Evolutionary conservation across 2,113 vertebrate genomes (phyloP).

Genomic region (Callaeas wilsoni): DNA sequence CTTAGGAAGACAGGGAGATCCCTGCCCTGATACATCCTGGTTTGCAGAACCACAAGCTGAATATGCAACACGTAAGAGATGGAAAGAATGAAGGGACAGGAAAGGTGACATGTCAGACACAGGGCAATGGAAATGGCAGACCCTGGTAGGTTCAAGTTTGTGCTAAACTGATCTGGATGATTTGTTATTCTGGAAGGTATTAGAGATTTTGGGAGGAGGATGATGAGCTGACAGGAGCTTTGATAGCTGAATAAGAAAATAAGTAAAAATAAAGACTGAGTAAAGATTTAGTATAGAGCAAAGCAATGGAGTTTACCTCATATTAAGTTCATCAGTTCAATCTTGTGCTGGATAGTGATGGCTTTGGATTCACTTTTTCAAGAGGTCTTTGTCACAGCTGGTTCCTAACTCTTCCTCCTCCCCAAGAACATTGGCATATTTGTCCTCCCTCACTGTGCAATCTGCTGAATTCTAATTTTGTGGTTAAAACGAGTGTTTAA

Average conservation of each 20-base stretch:
- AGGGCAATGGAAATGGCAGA: neutral
- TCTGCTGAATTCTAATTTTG: neutral
- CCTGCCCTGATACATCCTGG: neutral
- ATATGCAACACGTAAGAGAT: neutral
- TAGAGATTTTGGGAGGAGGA: neutral
- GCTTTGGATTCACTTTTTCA: neutral
- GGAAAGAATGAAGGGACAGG: neutral
- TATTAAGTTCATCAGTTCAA: neutral
- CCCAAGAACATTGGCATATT: neutral
- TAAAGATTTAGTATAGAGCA: neutral
- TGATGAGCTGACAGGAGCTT: neutral
- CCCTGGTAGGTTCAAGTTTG: neutral
- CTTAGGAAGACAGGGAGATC: neutral
- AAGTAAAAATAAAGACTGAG: neutral
- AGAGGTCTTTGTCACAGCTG: neutral
- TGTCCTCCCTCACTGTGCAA: neutral
- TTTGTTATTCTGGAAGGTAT: neutral
- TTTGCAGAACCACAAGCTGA: neutral
- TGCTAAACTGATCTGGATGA: neutral
- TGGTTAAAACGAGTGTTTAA: neutral
- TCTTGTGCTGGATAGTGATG: neutral
- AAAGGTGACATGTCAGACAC: neutral
- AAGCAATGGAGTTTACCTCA: neutral
- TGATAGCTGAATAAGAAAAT: neutral
- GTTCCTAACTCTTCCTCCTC: neutral